Evolutionary conservation across 2,888 invertebrate genomes (phyloP), one percentile per base, ranked within the genome.

Genomic region (Hirtodrosophila cameraria): DNA sequence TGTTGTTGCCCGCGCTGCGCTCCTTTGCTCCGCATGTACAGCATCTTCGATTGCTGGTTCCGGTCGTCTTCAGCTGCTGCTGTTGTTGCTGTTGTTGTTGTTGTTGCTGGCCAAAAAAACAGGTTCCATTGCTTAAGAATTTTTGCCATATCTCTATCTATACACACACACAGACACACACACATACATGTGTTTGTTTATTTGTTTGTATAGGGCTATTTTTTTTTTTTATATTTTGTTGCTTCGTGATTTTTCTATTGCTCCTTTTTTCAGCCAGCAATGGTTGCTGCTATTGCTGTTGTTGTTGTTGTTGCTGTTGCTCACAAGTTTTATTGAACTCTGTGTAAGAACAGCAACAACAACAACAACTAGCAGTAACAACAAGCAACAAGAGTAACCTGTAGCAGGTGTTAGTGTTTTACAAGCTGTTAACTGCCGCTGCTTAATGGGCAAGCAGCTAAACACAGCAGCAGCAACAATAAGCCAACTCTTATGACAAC

Each of bases 401-500:
- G 79, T 75, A 64, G 86, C 79, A 80, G 86, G 79, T 80, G 86
- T 75, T 72, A 54, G 72, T 80, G 86, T 78, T 85, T 85, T 82
- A 80, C 79, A 80, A 85, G 83, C 86, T 78, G 85, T 84, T 79
- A 79, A 79, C 78, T 84, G 85, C 78, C 58, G 63, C 83, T 42
- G 69, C 79, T 60, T 85, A 82, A 80, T 85, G 62, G 64, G 53
- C 60, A 71, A 65, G 35, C 61, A 58, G 18, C 55, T 45, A 36
- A 30, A 13, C 13, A 6, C 58, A 43, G 5, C 57, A 31, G 12
- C 39, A 45, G 20, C 50, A 38, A 30, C 28, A 41, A n/a, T 33
- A 48, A 20, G 35, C 18, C 28, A 57, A 31, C 50, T 46, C 63
- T 55, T 55, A 55, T 39, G 62, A 71, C 57, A 48, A 53, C 73